Evolutionary conservation across 2,113 vertebrate species (phyloP), one percentile per base, ranked within the genome.

Genomic region (Lampris incognitus): DNA sequence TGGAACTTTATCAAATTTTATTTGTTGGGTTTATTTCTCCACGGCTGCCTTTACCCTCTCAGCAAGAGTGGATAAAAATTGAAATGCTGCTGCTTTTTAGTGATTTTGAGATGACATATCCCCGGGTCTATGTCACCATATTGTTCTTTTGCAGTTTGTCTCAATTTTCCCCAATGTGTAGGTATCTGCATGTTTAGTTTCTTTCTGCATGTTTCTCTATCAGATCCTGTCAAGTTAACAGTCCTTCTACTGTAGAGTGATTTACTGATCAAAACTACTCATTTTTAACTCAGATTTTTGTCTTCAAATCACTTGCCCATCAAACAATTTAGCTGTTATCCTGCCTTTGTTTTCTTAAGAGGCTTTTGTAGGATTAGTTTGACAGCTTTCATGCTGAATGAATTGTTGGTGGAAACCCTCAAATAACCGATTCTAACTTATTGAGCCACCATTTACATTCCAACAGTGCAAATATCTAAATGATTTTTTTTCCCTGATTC

Each of bases 11-110:
- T 67, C 41, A 52, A 36, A 61, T 83, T 72, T 62, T 0, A 5
- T 76, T 66, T 77, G 9, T 66, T 6, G 0, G 3, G 5, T 44
- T 50, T 9, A 13, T 46, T 38, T 56, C 9, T 1, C 13, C 11
- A 9, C 7, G 36, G 13, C 59, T 78, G 59, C 68, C 39, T 63
- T 40, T 9, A 81, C 59, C 81, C n/a, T 52, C 6, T 51, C n/a
- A 71, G 57, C 36, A 10, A 59, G 9, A 9, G 10, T 48, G 11
- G 7, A 13, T 9, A 66, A 9, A 41, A 41, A 11, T 83, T 90
- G 83, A 87, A 91, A 88, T 93, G 91, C 85, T 91, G 93, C 88
- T 74, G 84, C 89, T 91, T 92, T 81, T 78, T 88, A 76, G 61
- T 71, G 6, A 64, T 64, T 71, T 39, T 65, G 69, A 58, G 66